Evolutionary conservation across 2,888 invertebrate genomes (phyloP).

Genomic region (Tinea semifulvella): DNA sequence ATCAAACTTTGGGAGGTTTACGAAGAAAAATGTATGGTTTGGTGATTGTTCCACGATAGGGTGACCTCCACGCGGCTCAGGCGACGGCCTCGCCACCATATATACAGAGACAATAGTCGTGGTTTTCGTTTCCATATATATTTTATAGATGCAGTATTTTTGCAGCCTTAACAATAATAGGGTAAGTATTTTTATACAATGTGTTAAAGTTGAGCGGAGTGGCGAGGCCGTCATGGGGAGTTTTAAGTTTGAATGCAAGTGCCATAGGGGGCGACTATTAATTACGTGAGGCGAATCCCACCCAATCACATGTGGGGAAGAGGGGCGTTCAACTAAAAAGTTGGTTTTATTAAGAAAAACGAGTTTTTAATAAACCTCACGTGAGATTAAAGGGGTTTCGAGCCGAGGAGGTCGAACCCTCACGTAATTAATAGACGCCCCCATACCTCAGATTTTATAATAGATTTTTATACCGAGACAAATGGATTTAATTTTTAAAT

Average conservation of each 20-base stretch:
- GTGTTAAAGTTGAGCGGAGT: conserved; percentile 24
- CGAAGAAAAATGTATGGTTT: conserved; percentile 48
- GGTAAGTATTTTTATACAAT: conserved; percentile 63
- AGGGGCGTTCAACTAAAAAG: too few species aligned
- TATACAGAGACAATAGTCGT: conserved; percentile 33
- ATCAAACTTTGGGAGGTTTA: conserved; percentile 67
- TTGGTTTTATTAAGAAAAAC: too few species aligned
- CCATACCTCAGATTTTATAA: conserved; percentile 62
- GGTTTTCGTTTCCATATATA: conserved; percentile 37
- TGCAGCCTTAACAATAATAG: conserved; percentile 61
- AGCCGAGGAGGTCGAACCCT: background rate
- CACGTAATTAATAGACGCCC: conserved; percentile 19
- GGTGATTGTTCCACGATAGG: conserved; percentile 43
- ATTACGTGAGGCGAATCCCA: too few species aligned
- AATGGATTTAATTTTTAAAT: conserved; percentile 68
- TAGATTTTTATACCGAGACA: conserved; percentile 67
- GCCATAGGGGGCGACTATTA: background rate
- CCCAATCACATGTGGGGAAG: too few species aligned
- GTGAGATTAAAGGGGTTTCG: too few species aligned
- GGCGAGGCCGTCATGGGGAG: conserved; percentile 35
- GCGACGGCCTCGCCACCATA: conserved; percentile 33
- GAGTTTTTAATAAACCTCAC: too few species aligned
- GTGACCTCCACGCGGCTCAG: conserved; percentile 47
- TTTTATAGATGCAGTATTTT: conserved; percentile 24
- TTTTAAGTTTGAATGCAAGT: conserved; percentile 58